These are phyloP conservation scores for Ditylenchus dipsaci DNA, from an alignment of 1,140 invertebrate genomes.

Conservation along the genomic window DNA sequence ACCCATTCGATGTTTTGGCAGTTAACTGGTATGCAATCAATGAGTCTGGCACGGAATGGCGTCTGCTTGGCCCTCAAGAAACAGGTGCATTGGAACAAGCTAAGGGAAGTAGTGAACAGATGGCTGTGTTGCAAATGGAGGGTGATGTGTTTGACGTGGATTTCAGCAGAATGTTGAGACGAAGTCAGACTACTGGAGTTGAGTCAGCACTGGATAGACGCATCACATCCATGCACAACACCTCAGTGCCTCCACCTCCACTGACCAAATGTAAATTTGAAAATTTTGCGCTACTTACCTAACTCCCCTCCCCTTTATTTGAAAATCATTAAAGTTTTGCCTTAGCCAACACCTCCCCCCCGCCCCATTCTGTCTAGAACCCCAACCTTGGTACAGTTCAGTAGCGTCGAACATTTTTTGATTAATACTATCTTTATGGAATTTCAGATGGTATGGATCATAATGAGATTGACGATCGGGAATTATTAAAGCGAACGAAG, in stretches of 20 bases:
- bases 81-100: slow-evolving; percentile 16
- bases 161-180: slow-evolving; percentile 18
- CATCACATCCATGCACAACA: slow-evolving; percentile 9
- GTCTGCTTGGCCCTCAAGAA: slow-evolving; percentile 16
- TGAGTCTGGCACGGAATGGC: slow-evolving; percentile 9
- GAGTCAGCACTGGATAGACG: slow-evolving; percentile 15
- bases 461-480: slow-evolving; percentile 20
- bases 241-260: not conserved
- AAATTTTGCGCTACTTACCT: slow-evolving; percentile 1
- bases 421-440: not conserved
- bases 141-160: slow-evolving; percentile 33
- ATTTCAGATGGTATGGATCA: not conserved
- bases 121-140: slow-evolving; percentile 20
- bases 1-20: slow-evolving; percentile 7
- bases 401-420: too few species aligned
- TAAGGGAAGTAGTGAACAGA: not conserved
- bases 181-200: slow-evolving; percentile 6
- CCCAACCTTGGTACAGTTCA: too few species aligned
- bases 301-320: not conserved
- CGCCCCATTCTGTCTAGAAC: too few species aligned
- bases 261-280: not conserved
- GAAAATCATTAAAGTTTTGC: not conserved
- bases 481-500: slow-evolving; percentile 18
- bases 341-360: too few species aligned
- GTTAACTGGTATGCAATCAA: slow-evolving; percentile 8